A percentile compares a stretch with the other conserved stretches of the same genome.
These are phyloP conservation scores for Phyllotreta cruciferae DNA, from an alignment of 2,888 invertebrate species.

Conservation along the genomic window DNA sequence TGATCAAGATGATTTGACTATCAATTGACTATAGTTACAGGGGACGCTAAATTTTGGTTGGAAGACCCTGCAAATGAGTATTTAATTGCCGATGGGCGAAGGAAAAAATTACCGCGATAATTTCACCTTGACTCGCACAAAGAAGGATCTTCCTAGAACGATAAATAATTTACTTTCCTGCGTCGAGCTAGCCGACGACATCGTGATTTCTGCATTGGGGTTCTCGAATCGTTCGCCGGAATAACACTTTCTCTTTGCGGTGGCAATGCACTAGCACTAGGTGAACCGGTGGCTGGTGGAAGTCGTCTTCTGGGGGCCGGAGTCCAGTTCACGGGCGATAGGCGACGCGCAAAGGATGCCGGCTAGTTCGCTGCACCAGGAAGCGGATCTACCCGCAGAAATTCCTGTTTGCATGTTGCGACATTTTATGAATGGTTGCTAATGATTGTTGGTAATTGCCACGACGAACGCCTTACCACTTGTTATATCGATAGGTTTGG, in stretches of 20 bases:
- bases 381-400: constrained; percentile 31
- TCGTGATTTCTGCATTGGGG: constrained; percentile 40
- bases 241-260: constrained; percentile 55
- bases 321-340: constrained; percentile 17
- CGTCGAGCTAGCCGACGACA: constrained; percentile 9
- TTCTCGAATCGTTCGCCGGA: constrained; percentile 56
- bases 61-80: no score
- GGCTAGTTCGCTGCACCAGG: constrained; percentile 26
- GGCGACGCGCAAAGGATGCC: constrained; percentile 22
- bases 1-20: no score
- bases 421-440: constrained; percentile 11
- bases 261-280: constrained; percentile 18
- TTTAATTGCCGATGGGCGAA: no score
- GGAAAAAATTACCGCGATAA: background rate
- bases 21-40: no score
- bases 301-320: constrained; percentile 11
- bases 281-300: background rate
- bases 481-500: background rate
- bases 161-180: constrained; percentile 2
- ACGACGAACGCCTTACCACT: background rate
- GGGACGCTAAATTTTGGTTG: no score
- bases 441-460: background rate
- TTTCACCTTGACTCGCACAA: background rate
- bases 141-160: background rate
- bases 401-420: constrained; percentile 17